Evolutionary conservation across 2,113 vertebrate genomes (phyloP).

Genomic region (Melanocharis versteri): DNA sequence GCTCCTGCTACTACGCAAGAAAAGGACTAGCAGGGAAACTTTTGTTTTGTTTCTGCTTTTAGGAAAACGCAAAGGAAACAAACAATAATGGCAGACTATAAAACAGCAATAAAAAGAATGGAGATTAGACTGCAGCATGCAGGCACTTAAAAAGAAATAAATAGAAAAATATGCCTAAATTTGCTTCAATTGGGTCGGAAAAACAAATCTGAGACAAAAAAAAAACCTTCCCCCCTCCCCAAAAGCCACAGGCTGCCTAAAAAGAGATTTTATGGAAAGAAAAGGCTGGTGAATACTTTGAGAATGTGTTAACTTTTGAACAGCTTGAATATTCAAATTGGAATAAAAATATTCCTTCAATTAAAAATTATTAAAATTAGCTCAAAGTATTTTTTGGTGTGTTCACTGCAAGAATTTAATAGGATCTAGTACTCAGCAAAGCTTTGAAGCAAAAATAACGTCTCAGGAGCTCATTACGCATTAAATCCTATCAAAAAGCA

Average conservation of each 20-base stretch:
- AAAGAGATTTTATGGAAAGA: background rate
- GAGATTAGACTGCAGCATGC: conserved; percentile 2
- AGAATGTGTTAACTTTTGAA: conserved; percentile 52
- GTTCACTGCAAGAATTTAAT: conserved; percentile 64
- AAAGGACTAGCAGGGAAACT: background rate
- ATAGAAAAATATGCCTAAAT: background rate
- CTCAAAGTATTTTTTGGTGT: conserved; percentile 63
- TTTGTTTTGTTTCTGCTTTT: background rate
- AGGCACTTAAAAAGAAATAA: conserved; percentile 27
- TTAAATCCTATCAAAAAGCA: conserved; percentile 71
- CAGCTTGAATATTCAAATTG: conserved; percentile 66
- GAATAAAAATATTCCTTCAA: conserved; percentile 68
- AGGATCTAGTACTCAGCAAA: conserved; percentile 65
- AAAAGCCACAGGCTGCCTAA: background rate
- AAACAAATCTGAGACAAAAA: conserved; percentile 1
- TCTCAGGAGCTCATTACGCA: conserved; percentile 70
- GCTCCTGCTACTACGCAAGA: background rate
- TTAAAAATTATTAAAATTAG: conserved; percentile 72
- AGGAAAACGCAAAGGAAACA: background rate
- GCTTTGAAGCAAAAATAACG: conserved; percentile 71
- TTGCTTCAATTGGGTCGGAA: background rate
- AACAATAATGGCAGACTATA: background rate
- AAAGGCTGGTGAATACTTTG: conserved; percentile 1
- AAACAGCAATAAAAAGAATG: conserved; percentile 43
- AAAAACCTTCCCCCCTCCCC: background rate